Percentiles rank a stretch among this genome's conserved stretches.
Evolutionary conservation across 2,888 invertebrate genomes (phyloP).

Genomic region (Aelia acuminata): DNA sequence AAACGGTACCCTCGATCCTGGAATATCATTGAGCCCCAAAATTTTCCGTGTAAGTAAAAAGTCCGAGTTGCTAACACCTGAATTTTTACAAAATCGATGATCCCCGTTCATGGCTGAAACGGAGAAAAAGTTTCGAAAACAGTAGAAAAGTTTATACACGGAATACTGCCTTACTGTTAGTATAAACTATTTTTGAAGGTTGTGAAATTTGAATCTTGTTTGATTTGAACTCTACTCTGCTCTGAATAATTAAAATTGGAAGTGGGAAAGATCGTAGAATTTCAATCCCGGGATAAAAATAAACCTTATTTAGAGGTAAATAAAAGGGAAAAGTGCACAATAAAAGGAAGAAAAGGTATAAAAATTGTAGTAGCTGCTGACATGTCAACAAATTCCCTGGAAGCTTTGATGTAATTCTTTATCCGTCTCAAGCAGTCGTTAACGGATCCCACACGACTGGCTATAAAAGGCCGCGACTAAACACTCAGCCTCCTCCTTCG

Average conservation of each 20-base stretch:
- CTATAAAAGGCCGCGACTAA: conserved; percentile 25
- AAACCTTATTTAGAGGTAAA: conserved; percentile 29
- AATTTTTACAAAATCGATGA: no score
- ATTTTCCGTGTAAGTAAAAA: no score
- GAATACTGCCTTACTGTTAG: no score
- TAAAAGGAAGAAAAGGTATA: conserved; percentile 24
- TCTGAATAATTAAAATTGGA: neutral
- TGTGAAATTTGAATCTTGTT: no score
- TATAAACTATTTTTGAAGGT: neutral
- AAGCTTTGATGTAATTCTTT: conserved; percentile 46
- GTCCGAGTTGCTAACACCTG: no score
- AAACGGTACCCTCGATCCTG: no score
- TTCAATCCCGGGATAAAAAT: neutral
- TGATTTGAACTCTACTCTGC: neutral
- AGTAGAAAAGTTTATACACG: no score
- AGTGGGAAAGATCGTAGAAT: neutral
- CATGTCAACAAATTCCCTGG: conserved; percentile 35
- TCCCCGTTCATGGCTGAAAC: no score
- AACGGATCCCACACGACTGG: conserved; percentile 33
- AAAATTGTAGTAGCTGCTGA: conserved; percentile 32
- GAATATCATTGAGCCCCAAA: no score
- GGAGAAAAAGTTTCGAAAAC: no score
- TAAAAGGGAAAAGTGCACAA: conserved; percentile 22
- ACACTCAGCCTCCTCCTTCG: conserved; percentile 3
- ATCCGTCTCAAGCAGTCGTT: conserved; percentile 25